Evolutionary conservation across 2,797 vertebrate species (phyloP), one percentile per base, ranked within the genome.

Genomic region (Eidolon dupreanum): DNA sequence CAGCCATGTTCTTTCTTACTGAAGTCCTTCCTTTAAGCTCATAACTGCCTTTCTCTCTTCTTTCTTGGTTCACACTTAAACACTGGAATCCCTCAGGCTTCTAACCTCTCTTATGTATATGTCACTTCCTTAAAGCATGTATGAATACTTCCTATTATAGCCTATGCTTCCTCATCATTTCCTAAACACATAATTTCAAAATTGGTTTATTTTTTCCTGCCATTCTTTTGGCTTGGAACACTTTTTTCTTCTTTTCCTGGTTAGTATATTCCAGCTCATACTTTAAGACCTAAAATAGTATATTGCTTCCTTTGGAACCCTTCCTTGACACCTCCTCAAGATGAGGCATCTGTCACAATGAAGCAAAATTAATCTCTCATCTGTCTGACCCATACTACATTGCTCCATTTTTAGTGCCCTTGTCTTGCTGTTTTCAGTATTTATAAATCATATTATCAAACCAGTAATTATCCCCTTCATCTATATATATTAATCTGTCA

Each of bases 381-480:
- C 28, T 75, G 0, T 78, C 22, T 22, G 41, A 49, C 26, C 24
- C 61, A 59, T 2, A 53, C 46, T 71, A 49, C 8, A 8, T 71
- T 63, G 17, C 57, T 38, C 82, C 31, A 46, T 31, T 90, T 75
- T 57, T 36, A 10, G 38, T 55, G 61, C 26, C 41, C 31, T 74
- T 65, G 66, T 19, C 38, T 49, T 84, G 16, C 49, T 73, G 41
- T 63, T 89, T 86, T 92, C 6, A 33, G 16, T 68, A 46, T 63
- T 92, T 88, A 38, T 74, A 22, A 20, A 2, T 41, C 5, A 71
- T 41, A 41, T 90, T 78, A 84, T 15, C 22, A 94, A 88, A 17
- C 49, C 17, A 70, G 2, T 26, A 4, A 73, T 6, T 74, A 26
- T 33, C 16, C 17, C 11, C 15, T 46, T 17, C 3, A 8, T 24